A percentile compares a stretch with the other conserved stretches of the same genome.
These are phyloP conservation scores for Thaleichthys pacificus DNA, from an alignment of 2,797 vertebrate species.

Conservation along the genomic window DNA sequence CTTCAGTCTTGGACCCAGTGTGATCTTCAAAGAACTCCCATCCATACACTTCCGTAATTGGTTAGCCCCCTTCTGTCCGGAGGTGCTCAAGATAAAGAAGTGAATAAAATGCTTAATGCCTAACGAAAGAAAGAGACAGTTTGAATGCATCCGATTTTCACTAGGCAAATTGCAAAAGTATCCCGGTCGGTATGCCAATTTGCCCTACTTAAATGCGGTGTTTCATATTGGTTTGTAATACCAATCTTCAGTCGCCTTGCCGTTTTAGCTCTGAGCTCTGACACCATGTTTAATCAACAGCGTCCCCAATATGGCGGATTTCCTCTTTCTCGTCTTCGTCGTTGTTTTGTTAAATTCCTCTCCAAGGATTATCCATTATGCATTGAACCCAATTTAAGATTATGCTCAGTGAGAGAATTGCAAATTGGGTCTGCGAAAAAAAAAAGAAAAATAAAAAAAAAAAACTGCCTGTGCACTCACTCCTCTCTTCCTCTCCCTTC, in stretches of 20 bases:
- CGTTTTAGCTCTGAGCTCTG: background rate
- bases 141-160: conserved; percentile 11
- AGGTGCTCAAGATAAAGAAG: background rate
- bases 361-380: conserved; percentile 50
- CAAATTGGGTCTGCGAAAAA: conserved; percentile 28
- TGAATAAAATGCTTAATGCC: conserved; percentile 20
- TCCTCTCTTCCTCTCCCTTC: conserved; percentile 2
- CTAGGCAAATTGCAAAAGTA: conserved; percentile 1
- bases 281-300: conserved; percentile 39
- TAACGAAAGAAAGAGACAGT: conserved; percentile 16
- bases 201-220: background rate
- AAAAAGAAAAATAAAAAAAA: background rate
- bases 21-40: conserved; percentile 13
- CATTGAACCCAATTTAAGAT: conserved; percentile 38
- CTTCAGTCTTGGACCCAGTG: background rate
- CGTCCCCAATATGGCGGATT: conserved; percentile 24
- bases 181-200: background rate
- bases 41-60: conserved; percentile 30
- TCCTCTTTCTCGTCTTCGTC: conserved; percentile 12
- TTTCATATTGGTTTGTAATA: conserved; percentile 15
- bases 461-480: background rate
- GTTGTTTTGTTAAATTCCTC: conserved; percentile 40
- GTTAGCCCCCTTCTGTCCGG: conserved; percentile 15
- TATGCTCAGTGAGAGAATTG: conserved; percentile 33
- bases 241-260: background rate